Evolutionary conservation across 2,888 invertebrate genomes (phyloP).

Genomic region (Eledona agricola): DNA sequence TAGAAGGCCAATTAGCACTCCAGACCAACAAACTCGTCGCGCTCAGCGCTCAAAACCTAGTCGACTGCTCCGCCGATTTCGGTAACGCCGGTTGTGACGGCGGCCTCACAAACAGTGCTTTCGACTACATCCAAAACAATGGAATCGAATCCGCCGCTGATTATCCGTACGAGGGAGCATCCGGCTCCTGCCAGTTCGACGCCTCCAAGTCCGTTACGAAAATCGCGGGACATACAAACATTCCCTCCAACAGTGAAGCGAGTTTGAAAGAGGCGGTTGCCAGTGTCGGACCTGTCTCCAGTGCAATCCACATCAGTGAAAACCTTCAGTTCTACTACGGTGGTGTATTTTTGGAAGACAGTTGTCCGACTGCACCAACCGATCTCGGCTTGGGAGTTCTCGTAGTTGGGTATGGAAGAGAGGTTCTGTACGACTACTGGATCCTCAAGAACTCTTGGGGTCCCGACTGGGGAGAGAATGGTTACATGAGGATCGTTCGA

Average conservation of each 20-base stretch:
- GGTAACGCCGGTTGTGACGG: slow-evolving; percentile 66
- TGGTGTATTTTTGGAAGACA: slow-evolving; percentile 14
- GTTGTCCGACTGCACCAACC: not conserved
- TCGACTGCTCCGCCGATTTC: slow-evolving; percentile 64
- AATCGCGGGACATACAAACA: slow-evolving; percentile 72
- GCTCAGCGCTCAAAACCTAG: slow-evolving; percentile 66
- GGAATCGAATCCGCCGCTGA: slow-evolving; percentile 66
- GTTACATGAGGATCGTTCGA: slow-evolving; percentile 16
- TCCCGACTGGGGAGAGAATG: slow-evolving; percentile 21
- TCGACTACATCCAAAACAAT: slow-evolving; percentile 61
- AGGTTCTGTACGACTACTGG: slow-evolving; percentile 17
- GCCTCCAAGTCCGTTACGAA: slow-evolving; percentile 27
- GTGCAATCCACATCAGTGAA: slow-evolving; percentile 12
- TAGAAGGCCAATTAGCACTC: slow-evolving; percentile 65
- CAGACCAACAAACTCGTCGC: slow-evolving; percentile 64
- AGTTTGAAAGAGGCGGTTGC: slow-evolving; percentile 8
- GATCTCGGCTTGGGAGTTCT: slow-evolving; percentile 20
- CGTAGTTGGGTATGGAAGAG: slow-evolving; percentile 19
- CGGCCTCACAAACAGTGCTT: slow-evolving; percentile 64
- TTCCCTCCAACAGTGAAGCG: slow-evolving; percentile 3
- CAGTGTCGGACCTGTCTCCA: slow-evolving; percentile 16
- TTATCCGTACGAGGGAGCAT: slow-evolving; percentile 65
- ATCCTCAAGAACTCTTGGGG: slow-evolving; percentile 28
- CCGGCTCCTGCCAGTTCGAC: slow-evolving; percentile 40
- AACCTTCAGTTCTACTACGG: slow-evolving; percentile 16